Evolutionary conservation across 2,113 vertebrate species (phyloP).

Genomic region (Heterotis niloticus): DNA sequence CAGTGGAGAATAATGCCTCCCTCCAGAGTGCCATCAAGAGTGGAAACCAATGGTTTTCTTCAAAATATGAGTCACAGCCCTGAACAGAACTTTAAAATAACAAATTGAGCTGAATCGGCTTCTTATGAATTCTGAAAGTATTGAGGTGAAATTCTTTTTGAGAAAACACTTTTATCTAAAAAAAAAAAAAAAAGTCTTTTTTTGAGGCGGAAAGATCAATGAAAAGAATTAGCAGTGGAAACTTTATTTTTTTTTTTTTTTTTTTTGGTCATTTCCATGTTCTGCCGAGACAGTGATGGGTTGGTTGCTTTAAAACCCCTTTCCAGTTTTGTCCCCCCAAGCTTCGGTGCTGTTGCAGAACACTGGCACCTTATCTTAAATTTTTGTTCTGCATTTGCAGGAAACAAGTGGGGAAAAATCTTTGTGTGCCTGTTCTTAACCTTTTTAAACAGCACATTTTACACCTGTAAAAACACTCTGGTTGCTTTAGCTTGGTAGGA

Average conservation of each 20-base stretch:
- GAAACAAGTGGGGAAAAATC: conserved; percentile 7
- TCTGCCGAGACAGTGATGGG: not conserved
- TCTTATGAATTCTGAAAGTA: conserved; percentile 1
- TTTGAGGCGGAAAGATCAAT: not conserved
- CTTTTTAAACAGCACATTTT: conserved; percentile 9
- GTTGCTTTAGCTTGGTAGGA: conserved; percentile 13
- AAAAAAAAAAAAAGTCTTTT: not conserved
- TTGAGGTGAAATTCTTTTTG: not conserved
- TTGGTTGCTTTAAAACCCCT: not conserved
- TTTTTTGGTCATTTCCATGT: not conserved
- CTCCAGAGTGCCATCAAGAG: no score
- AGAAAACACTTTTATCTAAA: not conserved
- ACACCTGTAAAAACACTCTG: conserved; percentile 1
- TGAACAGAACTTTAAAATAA: no score
- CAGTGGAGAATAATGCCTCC: no score
- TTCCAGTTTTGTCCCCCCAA: not conserved
- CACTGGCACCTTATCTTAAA: not conserved
- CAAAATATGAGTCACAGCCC: no score
- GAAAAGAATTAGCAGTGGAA: not conserved
- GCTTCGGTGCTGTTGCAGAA: not conserved
- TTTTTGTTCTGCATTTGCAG: not conserved
- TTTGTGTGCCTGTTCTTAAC: conserved; percentile 2
- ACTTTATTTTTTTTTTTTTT: not conserved
- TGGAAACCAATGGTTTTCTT: no score
- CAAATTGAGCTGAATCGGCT: not conserved